A percentile compares a stretch with the other conserved stretches of the same genome.
These are phyloP conservation scores for Notothenia coriiceps DNA, from an alignment of 2,113 vertebrate genomes.

Conservation along the genomic window DNA sequence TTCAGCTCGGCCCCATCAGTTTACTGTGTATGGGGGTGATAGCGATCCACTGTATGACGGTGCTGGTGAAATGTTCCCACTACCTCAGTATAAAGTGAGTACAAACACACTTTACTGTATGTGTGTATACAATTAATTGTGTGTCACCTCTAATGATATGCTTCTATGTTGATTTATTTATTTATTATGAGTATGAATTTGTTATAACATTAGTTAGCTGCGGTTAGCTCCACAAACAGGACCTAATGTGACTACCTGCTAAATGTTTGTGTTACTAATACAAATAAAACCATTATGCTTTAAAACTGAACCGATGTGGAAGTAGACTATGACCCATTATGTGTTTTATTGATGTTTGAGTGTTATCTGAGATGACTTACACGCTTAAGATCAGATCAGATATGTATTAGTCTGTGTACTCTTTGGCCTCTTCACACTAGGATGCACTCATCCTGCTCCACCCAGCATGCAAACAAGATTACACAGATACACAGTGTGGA, in stretches of 20 bases:
- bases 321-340: neutral
- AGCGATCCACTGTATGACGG: conserved; percentile 94
- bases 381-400: neutral
- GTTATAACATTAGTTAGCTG: too few relatives aligned
- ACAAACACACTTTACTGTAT: too few relatives aligned
- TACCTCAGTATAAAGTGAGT: conserved; percentile 93
- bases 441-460: neutral
- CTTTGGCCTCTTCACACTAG: conserved; percentile 2
- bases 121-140: neutral
- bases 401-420: neutral
- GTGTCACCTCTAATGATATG: too few relatives aligned
- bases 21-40: conserved; percentile 91
- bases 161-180: too few relatives aligned
- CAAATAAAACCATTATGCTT: neutral
- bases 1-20: conserved; percentile 92
- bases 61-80: conserved; percentile 93
- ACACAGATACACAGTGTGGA: conserved; percentile 16
- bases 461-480: conserved; percentile 20
- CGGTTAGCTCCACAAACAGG: too few relatives aligned
- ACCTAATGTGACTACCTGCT: too few relatives aligned
- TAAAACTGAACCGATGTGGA: neutral
- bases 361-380: neutral
- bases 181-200: too few relatives aligned
- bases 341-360: neutral
- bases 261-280: neutral